phyloP scores from a whole-genome alignment of 2,888 invertebrate species.

The Tetrapedia diversipes region DNA sequence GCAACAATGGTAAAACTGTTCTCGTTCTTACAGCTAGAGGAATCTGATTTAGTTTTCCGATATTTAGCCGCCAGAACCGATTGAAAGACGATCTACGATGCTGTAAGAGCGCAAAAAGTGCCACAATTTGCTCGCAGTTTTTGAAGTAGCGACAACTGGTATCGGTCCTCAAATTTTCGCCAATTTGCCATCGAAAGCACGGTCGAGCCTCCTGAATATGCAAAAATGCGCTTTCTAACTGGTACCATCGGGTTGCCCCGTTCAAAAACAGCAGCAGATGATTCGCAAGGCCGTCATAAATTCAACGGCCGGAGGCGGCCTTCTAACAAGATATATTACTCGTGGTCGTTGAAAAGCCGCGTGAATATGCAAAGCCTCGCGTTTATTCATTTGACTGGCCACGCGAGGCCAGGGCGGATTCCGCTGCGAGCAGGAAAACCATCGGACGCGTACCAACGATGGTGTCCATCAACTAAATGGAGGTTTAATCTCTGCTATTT shows the following conservation, averaged over 20 bases:
- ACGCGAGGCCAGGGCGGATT: background rate
- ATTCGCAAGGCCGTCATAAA: conserved; percentile 28
- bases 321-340: conserved; percentile 27
- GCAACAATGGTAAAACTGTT: too few relatives aligned
- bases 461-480: background rate
- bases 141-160: conserved; percentile 14
- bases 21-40: too few relatives aligned
- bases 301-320: conserved; percentile 4
- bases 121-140: too few relatives aligned
- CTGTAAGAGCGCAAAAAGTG: too few relatives aligned
- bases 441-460: background rate
- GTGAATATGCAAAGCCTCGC: conserved; percentile 28
- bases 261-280: conserved; percentile 28
- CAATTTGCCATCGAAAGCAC: conserved; percentile 12
- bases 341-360: conserved; percentile 6
- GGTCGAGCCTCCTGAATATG: conserved; percentile 20
- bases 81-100: too few relatives aligned
- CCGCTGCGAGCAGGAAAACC: background rate
- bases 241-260: conserved; percentile 16
- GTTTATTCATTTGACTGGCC: conserved; percentile 17
- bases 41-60: too few relatives aligned
- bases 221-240: conserved; percentile 2
- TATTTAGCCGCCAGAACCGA: too few relatives aligned
- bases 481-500: background rate
- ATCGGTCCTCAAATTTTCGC: conserved; percentile 5